Base-by-base conservation (phyloP, 2,888 invertebrate species). In the Chrysotoxum bicinctum region DNA sequence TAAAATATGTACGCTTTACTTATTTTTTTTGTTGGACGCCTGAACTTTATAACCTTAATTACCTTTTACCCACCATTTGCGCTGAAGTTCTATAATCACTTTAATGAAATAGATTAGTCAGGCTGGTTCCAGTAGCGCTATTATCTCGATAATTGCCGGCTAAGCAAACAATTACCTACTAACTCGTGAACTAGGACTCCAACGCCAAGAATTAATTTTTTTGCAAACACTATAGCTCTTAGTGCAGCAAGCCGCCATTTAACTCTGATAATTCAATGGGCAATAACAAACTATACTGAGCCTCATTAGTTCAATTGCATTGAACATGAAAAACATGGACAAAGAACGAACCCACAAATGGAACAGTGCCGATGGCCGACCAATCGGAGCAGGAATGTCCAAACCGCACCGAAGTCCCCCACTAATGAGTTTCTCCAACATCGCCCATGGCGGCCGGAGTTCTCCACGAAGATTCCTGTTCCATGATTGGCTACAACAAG, bases 401-500 rank as follows among this genome's bases (percentile, higher is more conserved):
- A 48, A 56, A 37, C 64, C 56, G 45, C 69, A 43, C 26, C n/a
- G 64, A 23, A 54, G 56, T 69, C 62, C 81, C 76, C 81, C 77
- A 81, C 81, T 81, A 85, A 85, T 85, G 85, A 81, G 50, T 81
- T 77, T 81, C 76, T 45, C 26, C 76, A 68, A 73, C 72, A 73
- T 37, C 43, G 81, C 81, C 76, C 56, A 81, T 81, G 85, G 81
- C 81, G 72, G 75, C 69, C 73, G 58, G 32, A 60, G 45, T 80
- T 75, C 66, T 70, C 30, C 74, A 50, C 54, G 69, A 69, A 81
- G 76, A 77, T 85, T 81, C 73, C 50, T 77, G 62, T 64, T 64
- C 69, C 76, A 85, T 77, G 85, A 85, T 85, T 85, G 85, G 85
- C 81, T 77, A 68, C 85, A 81, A 85, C 85, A 58, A 81, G 81